These are phyloP conservation scores for Sciaenops ocellatus DNA, from an alignment of 2,797 vertebrate genomes.

Conservation along the genomic window DNA sequence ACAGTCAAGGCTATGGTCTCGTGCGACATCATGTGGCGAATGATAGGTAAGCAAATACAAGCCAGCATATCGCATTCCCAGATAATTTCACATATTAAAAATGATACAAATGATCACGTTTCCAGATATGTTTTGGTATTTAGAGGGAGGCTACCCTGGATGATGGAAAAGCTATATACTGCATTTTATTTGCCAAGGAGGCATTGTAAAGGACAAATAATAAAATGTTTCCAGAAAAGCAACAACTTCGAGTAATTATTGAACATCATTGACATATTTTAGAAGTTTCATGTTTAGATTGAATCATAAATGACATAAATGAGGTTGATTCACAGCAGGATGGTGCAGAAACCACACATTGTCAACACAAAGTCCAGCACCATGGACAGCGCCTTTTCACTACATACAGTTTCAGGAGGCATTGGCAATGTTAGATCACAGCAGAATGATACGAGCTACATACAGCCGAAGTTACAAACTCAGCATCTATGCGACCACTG, in stretches of 20 bases:
- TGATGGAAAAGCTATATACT: no score
- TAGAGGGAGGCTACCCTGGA: no score
- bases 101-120: fast-evolving
- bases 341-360: background rate
- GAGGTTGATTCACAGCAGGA: background rate
- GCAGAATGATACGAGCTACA: background rate
- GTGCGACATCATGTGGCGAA: constrained; percentile 73
- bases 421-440: background rate
- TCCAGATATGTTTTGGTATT: no score
- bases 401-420: no score
- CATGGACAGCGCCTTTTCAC: background rate
- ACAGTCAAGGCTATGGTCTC: constrained; percentile 60
- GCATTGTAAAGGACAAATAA: background rate
- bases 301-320: fast-evolving
- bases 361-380: background rate
- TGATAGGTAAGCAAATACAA: background rate
- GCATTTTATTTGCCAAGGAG: no score
- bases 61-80: fast-evolving
- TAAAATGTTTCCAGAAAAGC: background rate
- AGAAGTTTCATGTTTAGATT: fast-evolving
- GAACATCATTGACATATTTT: fast-evolving
- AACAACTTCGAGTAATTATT: fast-evolving
- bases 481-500: fast-evolving
- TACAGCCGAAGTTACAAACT: fast-evolving
- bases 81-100: fast-evolving